A percentile compares a stretch with the other conserved stretches of the same genome.
Evolutionary conservation across 2,888 invertebrate genomes (phyloP).

Genomic region (Linnaemya vulpina): DNA sequence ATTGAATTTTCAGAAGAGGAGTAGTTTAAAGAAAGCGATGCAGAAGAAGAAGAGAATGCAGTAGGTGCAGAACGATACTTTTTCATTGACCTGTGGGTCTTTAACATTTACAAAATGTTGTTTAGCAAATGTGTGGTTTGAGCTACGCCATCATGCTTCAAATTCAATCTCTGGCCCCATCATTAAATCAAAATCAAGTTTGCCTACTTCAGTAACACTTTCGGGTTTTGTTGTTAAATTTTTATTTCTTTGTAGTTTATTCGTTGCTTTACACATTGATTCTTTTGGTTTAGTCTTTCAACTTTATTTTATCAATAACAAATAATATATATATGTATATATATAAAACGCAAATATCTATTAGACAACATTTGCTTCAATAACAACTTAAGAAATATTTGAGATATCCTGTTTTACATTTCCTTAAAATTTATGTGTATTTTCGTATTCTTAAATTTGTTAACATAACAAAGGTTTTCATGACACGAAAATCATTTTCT

Average conservation of each 20-base stretch:
- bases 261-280: background rate
- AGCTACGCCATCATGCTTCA: conserved; percentile 55
- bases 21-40: background rate
- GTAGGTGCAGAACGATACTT: conserved; percentile 65
- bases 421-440: background rate
- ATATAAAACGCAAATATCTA: background rate
- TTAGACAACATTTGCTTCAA: background rate
- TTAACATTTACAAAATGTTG: conserved; percentile 58
- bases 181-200: conserved; percentile 67
- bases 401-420: conserved; percentile 18
- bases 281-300: background rate
- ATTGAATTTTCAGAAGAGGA: conserved; percentile 14
- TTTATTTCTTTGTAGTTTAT: background rate
- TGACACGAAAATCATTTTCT: conserved; percentile 21
- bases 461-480: background rate
- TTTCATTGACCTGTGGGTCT: conserved; percentile 66
- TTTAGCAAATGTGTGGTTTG: conserved; percentile 36
- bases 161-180: conserved; percentile 55
- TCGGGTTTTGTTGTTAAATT: background rate
- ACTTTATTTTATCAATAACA: background rate
- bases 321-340: background rate
- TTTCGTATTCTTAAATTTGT: background rate
- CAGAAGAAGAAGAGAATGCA: conserved; percentile 41
- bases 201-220: conserved; percentile 67
- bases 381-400: background rate